These are phyloP conservation scores for Strigamia maritima DNA, from an alignment of 2,888 invertebrate genomes.

Conservation along the genomic window DNA sequence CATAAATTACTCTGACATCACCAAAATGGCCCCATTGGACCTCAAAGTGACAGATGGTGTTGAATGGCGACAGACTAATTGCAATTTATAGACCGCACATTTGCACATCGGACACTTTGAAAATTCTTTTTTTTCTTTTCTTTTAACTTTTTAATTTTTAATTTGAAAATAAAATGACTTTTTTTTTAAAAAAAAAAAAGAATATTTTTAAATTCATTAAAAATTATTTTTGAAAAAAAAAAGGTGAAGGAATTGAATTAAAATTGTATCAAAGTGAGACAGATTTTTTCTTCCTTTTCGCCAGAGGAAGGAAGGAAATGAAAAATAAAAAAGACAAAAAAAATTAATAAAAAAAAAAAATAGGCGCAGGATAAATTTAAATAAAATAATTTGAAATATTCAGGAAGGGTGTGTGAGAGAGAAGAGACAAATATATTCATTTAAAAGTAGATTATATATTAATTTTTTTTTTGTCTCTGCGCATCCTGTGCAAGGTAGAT, in stretches of 20 bases:
- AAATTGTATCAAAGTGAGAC: too few relatives aligned
- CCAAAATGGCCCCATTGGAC: slow-evolving; percentile 11
- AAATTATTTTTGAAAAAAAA: neutral
- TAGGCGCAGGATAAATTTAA: too few relatives aligned
- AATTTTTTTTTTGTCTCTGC: neutral
- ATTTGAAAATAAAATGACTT: neutral
- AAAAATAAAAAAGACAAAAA: too few relatives aligned
- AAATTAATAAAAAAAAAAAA: too few relatives aligned
- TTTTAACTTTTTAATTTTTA: neutral
- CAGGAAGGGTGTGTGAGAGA: neutral
- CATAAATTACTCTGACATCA: slow-evolving; percentile 20
- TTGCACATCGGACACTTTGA: neutral
- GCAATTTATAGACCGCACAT: neutral
- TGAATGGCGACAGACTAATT: slow-evolving; percentile 6
- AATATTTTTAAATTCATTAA: neutral
- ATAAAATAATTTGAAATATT: neutral
- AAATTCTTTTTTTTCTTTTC: neutral
- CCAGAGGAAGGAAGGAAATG: neutral
- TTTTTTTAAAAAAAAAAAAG: too few relatives aligned
- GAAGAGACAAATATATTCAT: slow-evolving; percentile 4
- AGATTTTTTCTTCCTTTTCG: neutral
- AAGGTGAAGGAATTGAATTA: too few relatives aligned
- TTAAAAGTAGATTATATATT: neutral
- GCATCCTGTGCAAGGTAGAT: slow-evolving; percentile 1
- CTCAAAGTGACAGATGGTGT: slow-evolving; percentile 11